Conservation (phyloP, 1,140 invertebrate species). For the Ceratina calcarata region DNA sequence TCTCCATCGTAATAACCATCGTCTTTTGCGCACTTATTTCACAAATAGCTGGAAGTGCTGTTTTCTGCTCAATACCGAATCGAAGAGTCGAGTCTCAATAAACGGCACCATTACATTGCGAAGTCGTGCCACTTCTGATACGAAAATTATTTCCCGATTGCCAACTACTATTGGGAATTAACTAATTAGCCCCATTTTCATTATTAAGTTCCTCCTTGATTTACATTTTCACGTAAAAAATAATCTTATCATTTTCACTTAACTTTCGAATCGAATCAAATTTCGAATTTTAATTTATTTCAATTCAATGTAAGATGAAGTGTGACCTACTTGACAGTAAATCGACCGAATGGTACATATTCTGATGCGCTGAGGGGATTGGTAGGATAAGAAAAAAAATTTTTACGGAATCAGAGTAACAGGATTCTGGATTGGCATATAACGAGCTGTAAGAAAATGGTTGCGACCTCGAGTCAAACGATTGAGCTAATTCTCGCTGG, state of each 20-base stretch:
- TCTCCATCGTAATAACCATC: not conserved
- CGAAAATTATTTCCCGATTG: not conserved
- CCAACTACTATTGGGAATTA: not conserved
- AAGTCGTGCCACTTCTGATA: no score
- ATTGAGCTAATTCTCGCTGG: conserved; percentile 36
- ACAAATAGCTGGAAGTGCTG: not conserved
- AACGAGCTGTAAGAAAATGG: conserved; percentile 34
- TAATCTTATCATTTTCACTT: no score
- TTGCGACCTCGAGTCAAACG: conserved; percentile 1
- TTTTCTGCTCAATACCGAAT: not conserved
- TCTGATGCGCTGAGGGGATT: not conserved
- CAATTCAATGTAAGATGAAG: no score
- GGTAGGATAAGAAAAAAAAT: not conserved
- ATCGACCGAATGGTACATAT: not conserved
- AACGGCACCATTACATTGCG: no score
- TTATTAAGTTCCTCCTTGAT: not conserved
- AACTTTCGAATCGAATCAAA: no score
- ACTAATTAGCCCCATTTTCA: not conserved
- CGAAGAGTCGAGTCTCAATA: not conserved
- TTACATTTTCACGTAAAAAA: not conserved
- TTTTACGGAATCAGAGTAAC: not conserved
- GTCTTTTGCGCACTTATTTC: not conserved
- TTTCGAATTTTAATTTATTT: no score
- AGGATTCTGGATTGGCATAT: conserved; percentile 24
- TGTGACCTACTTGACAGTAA: not conserved